phyloP scores from a whole-genome alignment of 2,888 invertebrate species.

The Rhaphigaster nebulosa region DNA sequence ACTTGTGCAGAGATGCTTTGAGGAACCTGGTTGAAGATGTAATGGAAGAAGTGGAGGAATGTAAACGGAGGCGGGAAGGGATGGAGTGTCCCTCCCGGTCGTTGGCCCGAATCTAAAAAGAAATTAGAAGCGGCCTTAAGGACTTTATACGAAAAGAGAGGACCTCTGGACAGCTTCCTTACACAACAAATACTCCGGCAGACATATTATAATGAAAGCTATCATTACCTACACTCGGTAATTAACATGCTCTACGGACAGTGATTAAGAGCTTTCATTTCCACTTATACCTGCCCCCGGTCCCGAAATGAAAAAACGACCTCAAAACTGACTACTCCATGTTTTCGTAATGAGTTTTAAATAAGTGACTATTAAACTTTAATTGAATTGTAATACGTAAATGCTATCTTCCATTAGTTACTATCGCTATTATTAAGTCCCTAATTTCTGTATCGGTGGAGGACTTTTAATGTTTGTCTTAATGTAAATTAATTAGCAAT shows the following conservation, averaged over 20 bases:
- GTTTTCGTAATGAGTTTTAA: slow-evolving; percentile 40
- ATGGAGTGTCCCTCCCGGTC: slow-evolving; percentile 10
- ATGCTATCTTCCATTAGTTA: slow-evolving; percentile 28
- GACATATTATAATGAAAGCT: slow-evolving; percentile 40
- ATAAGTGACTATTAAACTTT: slow-evolving; percentile 46
- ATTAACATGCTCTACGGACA: slow-evolving; percentile 27
- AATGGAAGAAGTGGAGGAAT: background rate
- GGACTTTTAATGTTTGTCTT: background rate
- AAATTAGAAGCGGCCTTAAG: slow-evolving; percentile 37
- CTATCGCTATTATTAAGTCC: slow-evolving; percentile 2
- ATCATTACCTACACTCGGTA: slow-evolving; percentile 42
- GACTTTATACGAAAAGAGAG: background rate
- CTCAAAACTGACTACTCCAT: slow-evolving; percentile 34
- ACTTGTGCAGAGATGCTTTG: background rate
- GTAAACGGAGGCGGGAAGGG: slow-evolving; percentile 26
- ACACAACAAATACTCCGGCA: slow-evolving; percentile 43
- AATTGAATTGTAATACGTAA: slow-evolving; percentile 39
- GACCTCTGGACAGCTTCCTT: background rate
- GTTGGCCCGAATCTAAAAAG: slow-evolving; percentile 40
- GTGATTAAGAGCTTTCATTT: slow-evolving; percentile 47
- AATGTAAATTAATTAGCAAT: slow-evolving; percentile 29
- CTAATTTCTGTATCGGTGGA: background rate
- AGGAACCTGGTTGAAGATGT: background rate
- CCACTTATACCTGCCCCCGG: slow-evolving; percentile 16
- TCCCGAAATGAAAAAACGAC: background rate